Conservation (phyloP, 2,888 invertebrate species). For the Folsomia manolachei region DNA sequence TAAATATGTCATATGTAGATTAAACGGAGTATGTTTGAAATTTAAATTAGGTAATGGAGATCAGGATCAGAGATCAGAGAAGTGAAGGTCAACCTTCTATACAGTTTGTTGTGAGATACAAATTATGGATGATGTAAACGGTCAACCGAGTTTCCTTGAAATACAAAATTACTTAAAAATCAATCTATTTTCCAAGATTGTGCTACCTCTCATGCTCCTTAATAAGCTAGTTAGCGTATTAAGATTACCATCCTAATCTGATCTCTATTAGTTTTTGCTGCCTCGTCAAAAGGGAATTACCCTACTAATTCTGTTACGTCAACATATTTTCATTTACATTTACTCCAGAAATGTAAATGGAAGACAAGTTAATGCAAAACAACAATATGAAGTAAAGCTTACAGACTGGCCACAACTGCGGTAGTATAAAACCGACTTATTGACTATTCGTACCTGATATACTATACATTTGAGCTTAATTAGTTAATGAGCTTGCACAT, state of each 20-base stretch:
- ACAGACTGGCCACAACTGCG: too few species aligned
- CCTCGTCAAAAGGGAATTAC: background rate
- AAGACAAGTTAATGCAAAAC: too few species aligned
- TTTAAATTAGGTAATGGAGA: too few species aligned
- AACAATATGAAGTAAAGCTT: too few species aligned
- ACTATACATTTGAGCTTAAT: background rate
- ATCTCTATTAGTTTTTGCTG: background rate
- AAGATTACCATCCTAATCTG: background rate
- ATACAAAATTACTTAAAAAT: constrained; percentile 1
- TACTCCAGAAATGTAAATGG: background rate
- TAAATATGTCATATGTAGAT: too few species aligned
- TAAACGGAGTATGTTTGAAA: too few species aligned
- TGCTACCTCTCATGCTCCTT: background rate
- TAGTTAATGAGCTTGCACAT: constrained; percentile 13
- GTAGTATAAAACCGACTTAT: background rate
- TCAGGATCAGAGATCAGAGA: too few species aligned
- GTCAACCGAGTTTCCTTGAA: background rate
- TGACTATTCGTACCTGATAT: background rate
- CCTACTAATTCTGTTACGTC: background rate
- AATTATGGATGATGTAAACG: background rate
- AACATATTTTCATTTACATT: too few species aligned
- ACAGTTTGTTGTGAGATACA: background rate
- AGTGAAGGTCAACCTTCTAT: background rate
- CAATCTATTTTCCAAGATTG: background rate
- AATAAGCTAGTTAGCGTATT: background rate